These are phyloP conservation scores for Eulemur albifrons DNA, from an alignment of 2,797 vertebrate species.

Conservation along the genomic window DNA sequence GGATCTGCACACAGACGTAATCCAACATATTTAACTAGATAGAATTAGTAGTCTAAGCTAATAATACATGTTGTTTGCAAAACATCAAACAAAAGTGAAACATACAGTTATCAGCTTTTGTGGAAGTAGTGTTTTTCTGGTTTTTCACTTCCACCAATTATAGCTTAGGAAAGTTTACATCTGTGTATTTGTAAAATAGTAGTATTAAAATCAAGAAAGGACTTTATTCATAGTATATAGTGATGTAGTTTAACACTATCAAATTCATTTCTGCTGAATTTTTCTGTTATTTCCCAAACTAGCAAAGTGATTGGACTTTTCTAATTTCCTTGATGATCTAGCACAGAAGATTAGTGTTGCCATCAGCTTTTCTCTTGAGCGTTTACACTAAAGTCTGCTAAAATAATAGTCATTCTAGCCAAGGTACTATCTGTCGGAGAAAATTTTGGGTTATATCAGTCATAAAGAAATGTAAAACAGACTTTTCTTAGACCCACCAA, in stretches of 20 bases:
- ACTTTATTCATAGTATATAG: not conserved
- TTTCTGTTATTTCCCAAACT: not conserved
- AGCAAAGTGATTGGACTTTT: not conserved
- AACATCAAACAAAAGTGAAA: slow-evolving; percentile 30
- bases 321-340: not conserved
- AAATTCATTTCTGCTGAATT: slow-evolving; percentile 9
- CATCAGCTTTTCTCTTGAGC: not conserved
- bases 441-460: not conserved
- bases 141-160: slow-evolving; percentile 17
- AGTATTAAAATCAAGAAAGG: slow-evolving; percentile 23
- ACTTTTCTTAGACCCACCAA: not conserved
- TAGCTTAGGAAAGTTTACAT: not conserved
- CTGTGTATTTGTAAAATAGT: not conserved
- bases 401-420: not conserved
- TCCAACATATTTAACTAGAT: slow-evolving; percentile 62
- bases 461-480: not conserved
- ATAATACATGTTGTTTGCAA: slow-evolving; percentile 16
- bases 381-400: not conserved
- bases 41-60: slow-evolving; percentile 64
- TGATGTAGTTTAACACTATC: not conserved
- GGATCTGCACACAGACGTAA: slow-evolving; percentile 55
- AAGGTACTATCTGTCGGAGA: not conserved
- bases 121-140: not conserved
- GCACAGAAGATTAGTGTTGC: not conserved
- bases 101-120: not conserved